Base-by-base conservation (phyloP, 2,113 vertebrate species). In the Epinephelus fuscoguttatus region DNA sequence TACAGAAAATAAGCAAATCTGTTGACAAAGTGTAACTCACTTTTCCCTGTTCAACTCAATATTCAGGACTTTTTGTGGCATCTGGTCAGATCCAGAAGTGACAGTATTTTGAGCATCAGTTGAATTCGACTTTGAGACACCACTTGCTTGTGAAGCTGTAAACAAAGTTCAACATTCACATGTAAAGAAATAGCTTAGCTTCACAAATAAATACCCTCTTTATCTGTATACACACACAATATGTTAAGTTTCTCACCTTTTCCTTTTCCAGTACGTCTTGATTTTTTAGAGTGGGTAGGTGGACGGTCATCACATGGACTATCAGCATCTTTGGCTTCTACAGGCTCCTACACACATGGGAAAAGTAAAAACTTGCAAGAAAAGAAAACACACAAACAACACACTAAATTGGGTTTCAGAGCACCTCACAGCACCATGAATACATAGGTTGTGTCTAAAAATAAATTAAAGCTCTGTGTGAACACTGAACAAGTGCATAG, bases 21-120 rank as follows among this genome's bases (percentile, higher is more conserved):
- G 52, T 15, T 60, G 25, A 27, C 15, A 19, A 56, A 23, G 33
- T 40, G 0, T 2, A 27, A 84, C 87, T 74, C 55, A 89, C 87
- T 37, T 70, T 55, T 84, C 53, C 18, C 33, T 69, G 67, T 63
- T 77, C 1, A 53, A 47, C 33, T 71, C 70, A 2, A 7, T 64
- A 15, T 66, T 56, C 10, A 0, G 23, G 33, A 3, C 4, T 4
- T 42, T 56, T 27, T 53, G 42, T 18, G 40, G 27, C 2, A 0
- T 14, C 30, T 30, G 62, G 17, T 25, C 37, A 21, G 8, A 25
- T 53, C 45, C 68, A 33, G 42, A 19, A 17, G 33, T 6, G 21
- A 57, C 15, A 6, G 55, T 18, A 18, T 47, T 49, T 67, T 49
- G 75, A 72, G 45, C 67, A 70, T 40, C 63, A 64, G 47, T 14